Evolutionary conservation across 2,797 vertebrate genomes (phyloP), one percentile per base, ranked within the genome.

Genomic region (Poecilia velifera): DNA sequence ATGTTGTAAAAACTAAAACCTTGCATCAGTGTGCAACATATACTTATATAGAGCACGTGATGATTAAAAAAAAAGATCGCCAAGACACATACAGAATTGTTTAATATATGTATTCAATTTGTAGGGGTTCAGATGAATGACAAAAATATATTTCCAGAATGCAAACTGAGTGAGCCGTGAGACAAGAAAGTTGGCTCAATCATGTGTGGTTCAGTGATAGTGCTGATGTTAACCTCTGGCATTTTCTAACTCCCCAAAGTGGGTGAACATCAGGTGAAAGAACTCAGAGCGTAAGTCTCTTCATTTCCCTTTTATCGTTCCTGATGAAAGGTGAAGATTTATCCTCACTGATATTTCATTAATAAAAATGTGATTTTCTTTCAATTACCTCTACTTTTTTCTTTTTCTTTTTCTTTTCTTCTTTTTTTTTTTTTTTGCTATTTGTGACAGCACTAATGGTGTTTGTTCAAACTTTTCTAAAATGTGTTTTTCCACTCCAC

Each of bases 251-350:
- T 90, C 90, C 86, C 88, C 49, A 84, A 72, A 9, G 86, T 84
- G 72, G 86, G 82, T 87, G 79, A 82, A 72, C 74, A 78, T 88
- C 80, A 88, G 82, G 84, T 86, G 88, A 87, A 88, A 76, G n/a
- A 86, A 81, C 66, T 82, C 76, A 34, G 39, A 43, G n/a, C 22
- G 0, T n/a, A 43, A 43, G 25, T 59, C 34, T 80, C 36, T 62
- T 43, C 55, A 43, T 68, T 31, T 39, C 51, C 72, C 25, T 46
- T 77, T 72, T 28, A 46, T 59, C 51, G 31, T 14, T 57, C 51
- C 20, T 20, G 18, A 41, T 68, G 20, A 8, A 22, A 41, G 22
- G 3, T 41, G 36, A 68, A 68, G 20, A 39, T 25, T 53, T 57
- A n/a, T 43, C 3, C 13, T 22, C 18, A 6, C 9, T 62, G 7